Percentiles rank a stretch among this genome's conserved stretches.
These are phyloP conservation scores for Drosophila meridionalis DNA, from an alignment of 2,888 invertebrate genomes.

Conservation along the genomic window DNA sequence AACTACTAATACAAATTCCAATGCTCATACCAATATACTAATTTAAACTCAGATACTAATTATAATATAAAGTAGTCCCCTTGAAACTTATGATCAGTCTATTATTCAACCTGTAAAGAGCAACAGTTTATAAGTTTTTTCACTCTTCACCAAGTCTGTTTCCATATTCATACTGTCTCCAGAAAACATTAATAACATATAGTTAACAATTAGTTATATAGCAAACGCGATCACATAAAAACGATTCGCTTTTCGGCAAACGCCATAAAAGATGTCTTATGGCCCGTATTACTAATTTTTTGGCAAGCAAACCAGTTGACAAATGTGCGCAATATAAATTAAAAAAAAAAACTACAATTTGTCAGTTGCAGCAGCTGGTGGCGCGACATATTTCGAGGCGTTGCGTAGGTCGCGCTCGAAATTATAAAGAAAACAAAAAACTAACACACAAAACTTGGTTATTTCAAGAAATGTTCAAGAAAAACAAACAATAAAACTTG, in stretches of 20 bases:
- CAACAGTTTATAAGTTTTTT: not conserved
- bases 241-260: constrained; percentile 5
- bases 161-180: constrained; percentile 1
- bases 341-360: constrained; percentile 26
- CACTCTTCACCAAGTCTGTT: not conserved
- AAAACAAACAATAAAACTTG: constrained; percentile 36
- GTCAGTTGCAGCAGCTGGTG: constrained; percentile 17
- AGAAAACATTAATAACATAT: constrained; percentile 16
- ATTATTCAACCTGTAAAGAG: not conserved
- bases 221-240: constrained; percentile 55
- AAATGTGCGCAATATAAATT: constrained; percentile 47
- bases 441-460: constrained; percentile 34
- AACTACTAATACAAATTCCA: not conserved
- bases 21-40: not conserved
- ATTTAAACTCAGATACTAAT: not conserved
- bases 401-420: constrained; percentile 61
- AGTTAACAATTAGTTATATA: constrained; percentile 22
- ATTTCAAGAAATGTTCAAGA: constrained; percentile 39
- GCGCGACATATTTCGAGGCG: not conserved
- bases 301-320: constrained; percentile 50
- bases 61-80: not conserved
- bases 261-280: constrained; percentile 15
- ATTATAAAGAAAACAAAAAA: constrained; percentile 7
- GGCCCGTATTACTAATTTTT: constrained; percentile 63
- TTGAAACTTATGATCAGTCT: not conserved